Evolutionary conservation across 2,888 invertebrate genomes (phyloP).

Genomic region (Dorcus parallelipipedus): DNA sequence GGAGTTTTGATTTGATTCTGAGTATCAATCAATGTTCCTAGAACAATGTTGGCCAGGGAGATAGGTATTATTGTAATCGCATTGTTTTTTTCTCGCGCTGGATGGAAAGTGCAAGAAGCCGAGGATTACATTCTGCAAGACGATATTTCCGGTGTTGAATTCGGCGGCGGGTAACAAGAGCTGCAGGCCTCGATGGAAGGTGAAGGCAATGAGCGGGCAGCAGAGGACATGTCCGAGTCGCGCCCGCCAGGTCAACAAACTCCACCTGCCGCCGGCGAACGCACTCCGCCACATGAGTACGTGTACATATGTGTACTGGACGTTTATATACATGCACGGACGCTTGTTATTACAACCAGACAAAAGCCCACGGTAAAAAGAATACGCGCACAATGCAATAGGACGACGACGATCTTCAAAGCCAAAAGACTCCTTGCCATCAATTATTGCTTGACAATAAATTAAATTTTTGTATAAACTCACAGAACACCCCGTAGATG

Average conservation of each 20-base stretch:
- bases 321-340: slow-evolving; percentile 2
- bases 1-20: no score
- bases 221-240: slow-evolving; percentile 8
- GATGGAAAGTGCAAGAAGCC: no score
- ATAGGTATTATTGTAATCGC: no score
- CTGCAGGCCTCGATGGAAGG: slow-evolving; percentile 6
- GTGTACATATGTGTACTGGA: slow-evolving; percentile 5
- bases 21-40: no score
- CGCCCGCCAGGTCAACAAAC: slow-evolving; percentile 19
- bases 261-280: slow-evolving; percentile 19
- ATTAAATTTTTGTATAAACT: no score
- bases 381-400: background rate
- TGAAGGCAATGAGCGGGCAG: slow-evolving; percentile 7
- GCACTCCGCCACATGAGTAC: slow-evolving; percentile 10
- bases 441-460: no score
- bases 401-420: no score
- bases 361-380: background rate
- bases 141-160: slow-evolving; percentile 11
- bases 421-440: no score
- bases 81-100: no score
- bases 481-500: no score
- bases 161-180: slow-evolving; percentile 1
- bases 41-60: no score
- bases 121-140: slow-evolving; percentile 8
- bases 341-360: slow-evolving; percentile 2